Evolutionary conservation across 2,797 vertebrate species (phyloP).

Genomic region (Coendou prehensilis): DNA sequence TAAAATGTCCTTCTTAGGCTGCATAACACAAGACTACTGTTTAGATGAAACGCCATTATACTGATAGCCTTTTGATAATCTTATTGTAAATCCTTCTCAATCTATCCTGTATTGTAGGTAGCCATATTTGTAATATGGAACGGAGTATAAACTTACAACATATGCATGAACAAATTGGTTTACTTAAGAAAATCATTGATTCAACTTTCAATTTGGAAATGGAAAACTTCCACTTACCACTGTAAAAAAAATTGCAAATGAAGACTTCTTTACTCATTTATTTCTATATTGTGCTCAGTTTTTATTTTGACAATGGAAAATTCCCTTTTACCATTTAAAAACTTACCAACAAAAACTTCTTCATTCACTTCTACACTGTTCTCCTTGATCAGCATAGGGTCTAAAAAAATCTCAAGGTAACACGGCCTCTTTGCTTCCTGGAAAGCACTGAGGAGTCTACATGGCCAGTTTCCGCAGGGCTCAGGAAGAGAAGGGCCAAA

Average conservation of each 20-base stretch:
- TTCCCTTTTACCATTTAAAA: not conserved
- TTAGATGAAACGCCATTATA: constrained; percentile 5
- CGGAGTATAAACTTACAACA: not conserved
- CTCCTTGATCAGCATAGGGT: not conserved
- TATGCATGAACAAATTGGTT: not conserved
- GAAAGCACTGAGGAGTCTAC: not conserved
- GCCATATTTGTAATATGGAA: not conserved
- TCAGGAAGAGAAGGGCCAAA: not conserved
- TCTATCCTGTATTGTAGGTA: not conserved
- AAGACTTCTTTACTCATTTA: not conserved
- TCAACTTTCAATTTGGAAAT: not conserved
- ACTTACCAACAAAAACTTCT: not conserved
- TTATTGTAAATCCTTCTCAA: not conserved
- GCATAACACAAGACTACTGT: not conserved
- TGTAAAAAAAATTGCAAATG: not conserved
- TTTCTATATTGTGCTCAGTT: not conserved
- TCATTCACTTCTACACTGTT: not conserved
- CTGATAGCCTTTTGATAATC: constrained; percentile 3
- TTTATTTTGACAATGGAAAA: not conserved
- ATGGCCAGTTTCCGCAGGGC: not conserved
- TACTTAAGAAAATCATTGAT: constrained; percentile 13
- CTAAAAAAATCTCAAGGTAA: not conserved
- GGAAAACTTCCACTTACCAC: not conserved
- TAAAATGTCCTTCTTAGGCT: not conserved
- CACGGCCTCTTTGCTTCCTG: not conserved